Conservation (phyloP, 1,140 invertebrate species). For the Papilio machaon region DNA sequence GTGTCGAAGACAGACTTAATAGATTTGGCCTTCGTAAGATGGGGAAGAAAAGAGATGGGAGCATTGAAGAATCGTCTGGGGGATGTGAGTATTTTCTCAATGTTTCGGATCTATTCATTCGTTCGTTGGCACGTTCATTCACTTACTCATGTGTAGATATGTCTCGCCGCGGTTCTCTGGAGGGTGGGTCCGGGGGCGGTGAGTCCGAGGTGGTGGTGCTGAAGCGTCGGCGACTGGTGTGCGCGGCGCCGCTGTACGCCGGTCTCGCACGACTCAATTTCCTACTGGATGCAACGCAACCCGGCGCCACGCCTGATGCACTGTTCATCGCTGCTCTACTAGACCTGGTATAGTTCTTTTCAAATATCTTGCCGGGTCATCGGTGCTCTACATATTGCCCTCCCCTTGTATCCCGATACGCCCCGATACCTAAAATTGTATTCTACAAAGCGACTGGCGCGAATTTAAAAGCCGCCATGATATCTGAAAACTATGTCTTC, state of each 20-base stretch:
- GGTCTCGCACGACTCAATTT: slow-evolving; percentile 94
- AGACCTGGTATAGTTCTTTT: slow-evolving; percentile 88
- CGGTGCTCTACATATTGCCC: too few relatives aligned
- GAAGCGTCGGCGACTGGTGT: slow-evolving; percentile 92
- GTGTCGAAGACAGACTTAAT: slow-evolving; percentile 93
- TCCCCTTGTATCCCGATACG: too few relatives aligned
- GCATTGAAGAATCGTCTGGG: slow-evolving; percentile 91
- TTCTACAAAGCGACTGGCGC: too few relatives aligned
- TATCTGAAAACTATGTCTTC: too few relatives aligned
- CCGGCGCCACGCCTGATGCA: slow-evolving; percentile 97
- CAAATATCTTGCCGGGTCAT: too few relatives aligned
- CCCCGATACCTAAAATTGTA: too few relatives aligned
- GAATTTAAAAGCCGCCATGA: too few relatives aligned
- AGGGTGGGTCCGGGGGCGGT: slow-evolving; percentile 88
- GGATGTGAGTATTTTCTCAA: slow-evolving; percentile 84
- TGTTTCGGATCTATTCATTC: not conserved
- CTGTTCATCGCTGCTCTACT: slow-evolving; percentile 97
- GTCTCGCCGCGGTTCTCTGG: slow-evolving; percentile 91
- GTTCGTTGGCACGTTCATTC: not conserved
- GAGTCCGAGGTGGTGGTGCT: slow-evolving; percentile 94
- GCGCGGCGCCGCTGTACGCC: slow-evolving; percentile 87
- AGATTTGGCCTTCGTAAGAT: slow-evolving; percentile 87
- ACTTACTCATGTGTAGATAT: slow-evolving; percentile 83
- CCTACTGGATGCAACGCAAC: slow-evolving; percentile 96
- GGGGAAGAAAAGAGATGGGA: slow-evolving; percentile 93